phyloP scores from a whole-genome alignment of 2,797 vertebrate genomes.

The Sebastes kiyomatsui region DNA sequence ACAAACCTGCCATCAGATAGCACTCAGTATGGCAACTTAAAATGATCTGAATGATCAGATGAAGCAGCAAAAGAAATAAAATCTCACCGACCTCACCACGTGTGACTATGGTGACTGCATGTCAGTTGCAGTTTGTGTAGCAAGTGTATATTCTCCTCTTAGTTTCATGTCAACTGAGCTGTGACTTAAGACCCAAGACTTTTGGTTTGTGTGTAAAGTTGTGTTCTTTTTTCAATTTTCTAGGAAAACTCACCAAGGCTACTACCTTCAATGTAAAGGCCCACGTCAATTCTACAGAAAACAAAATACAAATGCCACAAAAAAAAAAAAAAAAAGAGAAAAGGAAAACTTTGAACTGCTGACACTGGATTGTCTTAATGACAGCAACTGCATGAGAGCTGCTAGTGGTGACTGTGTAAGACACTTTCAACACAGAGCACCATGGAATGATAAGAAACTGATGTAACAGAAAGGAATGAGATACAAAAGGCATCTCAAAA shows the following conservation, averaged over 20 bases:
- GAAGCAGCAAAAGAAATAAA: slow-evolving; percentile 51
- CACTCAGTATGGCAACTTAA: slow-evolving; percentile 39
- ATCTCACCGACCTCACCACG: neutral
- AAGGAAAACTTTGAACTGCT: neutral
- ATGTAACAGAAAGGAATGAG: neutral
- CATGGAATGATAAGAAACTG: neutral
- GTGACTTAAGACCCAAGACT: neutral
- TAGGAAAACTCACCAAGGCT: neutral
- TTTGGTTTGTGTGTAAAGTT: neutral
- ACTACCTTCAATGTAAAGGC: neutral
- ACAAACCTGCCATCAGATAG: slow-evolving; percentile 41
- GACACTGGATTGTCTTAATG: neutral
- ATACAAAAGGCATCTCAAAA: neutral
- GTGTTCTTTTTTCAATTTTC: neutral
- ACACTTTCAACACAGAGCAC: neutral
- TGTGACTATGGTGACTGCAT: neutral
- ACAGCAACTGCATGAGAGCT: neutral
- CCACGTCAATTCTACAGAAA: neutral
- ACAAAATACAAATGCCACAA: neutral
- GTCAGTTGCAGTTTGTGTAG: neutral
- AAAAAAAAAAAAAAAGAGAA: neutral
- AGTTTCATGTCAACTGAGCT: neutral
- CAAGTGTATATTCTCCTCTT: neutral
- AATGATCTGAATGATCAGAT: slow-evolving; percentile 40
- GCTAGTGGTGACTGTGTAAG: neutral